Evolutionary conservation across 2,113 vertebrate species (phyloP).

Genomic region (Dipodomys spectabilis): DNA sequence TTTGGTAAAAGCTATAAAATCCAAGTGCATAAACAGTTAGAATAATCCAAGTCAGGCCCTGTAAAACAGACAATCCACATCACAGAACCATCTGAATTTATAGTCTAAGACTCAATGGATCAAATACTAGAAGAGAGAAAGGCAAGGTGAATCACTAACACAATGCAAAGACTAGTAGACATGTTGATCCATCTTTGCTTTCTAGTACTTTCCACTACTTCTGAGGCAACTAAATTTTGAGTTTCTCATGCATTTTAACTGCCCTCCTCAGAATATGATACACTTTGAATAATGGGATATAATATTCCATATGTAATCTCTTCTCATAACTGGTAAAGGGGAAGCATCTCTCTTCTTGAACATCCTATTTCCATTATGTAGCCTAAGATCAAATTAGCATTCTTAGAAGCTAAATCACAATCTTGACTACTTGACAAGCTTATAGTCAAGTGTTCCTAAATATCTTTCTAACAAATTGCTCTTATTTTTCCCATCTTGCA

Average conservation of each 20-base stretch:
- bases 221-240: not conserved
- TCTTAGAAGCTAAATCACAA: not conserved
- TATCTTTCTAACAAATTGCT: slow-evolving; percentile 10
- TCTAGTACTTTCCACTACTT: not conserved
- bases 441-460: slow-evolving; percentile 40
- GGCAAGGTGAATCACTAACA: not conserved
- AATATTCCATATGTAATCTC: not conserved
- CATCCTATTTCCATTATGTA: slow-evolving; percentile 26
- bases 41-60: not conserved
- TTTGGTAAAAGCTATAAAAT: not conserved
- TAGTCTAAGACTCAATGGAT: not conserved
- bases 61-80: not conserved
- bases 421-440: slow-evolving; percentile 19
- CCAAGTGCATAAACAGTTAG: not conserved
- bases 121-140: not conserved
- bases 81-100: not conserved
- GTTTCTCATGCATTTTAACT: not conserved
- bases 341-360: slow-evolving; percentile 40
- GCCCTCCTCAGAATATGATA: not conserved
- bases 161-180: not conserved
- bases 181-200: not conserved
- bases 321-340: slow-evolving; percentile 16
- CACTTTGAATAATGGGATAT: not conserved
- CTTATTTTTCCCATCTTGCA: not conserved
- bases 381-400: slow-evolving; percentile 57